Percentiles rank a stretch among this genome's conserved stretches.
These are phyloP conservation scores for Galbula dea DNA, from an alignment of 2,113 vertebrate genomes.

Conservation along the genomic window DNA sequence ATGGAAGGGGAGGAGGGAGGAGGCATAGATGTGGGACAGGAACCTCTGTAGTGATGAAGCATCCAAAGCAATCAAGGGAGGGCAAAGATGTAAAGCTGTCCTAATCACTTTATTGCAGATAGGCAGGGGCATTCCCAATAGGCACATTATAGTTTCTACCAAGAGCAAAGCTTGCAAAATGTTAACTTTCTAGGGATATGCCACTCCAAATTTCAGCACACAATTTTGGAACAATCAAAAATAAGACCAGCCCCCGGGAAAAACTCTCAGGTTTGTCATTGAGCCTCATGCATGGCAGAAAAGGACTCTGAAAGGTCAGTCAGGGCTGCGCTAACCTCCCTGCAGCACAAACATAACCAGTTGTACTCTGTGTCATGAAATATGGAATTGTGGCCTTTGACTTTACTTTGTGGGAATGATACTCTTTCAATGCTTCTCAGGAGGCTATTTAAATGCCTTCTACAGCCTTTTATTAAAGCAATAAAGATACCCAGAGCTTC, in stretches of 20 bases:
- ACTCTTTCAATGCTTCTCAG: background rate
- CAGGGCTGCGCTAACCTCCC: background rate
- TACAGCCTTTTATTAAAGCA: constrained; percentile 29
- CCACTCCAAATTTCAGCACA: background rate
- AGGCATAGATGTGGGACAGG: background rate
- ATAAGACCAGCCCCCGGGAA: background rate
- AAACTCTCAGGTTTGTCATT: constrained; percentile 1
- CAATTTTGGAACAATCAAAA: background rate
- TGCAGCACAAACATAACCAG: background rate
- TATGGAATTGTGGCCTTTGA: background rate
- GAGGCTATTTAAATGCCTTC: constrained; percentile 25
- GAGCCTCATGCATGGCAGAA: background rate
- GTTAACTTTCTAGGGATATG: background rate
- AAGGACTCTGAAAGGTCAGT: constrained; percentile 3
- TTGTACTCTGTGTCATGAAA: background rate
- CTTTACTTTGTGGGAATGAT: background rate
- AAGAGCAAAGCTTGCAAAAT: constrained; percentile 8
- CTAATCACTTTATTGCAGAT: background rate
- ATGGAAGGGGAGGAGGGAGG: background rate
- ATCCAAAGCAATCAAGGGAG: background rate
- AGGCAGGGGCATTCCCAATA: background rate
- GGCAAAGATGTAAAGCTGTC: background rate
- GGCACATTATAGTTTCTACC: background rate
- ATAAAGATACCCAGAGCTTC: background rate
- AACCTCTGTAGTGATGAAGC: background rate